phyloP scores from a whole-genome alignment of 2,113 vertebrate species.

The Vulpes lagopus region DNA sequence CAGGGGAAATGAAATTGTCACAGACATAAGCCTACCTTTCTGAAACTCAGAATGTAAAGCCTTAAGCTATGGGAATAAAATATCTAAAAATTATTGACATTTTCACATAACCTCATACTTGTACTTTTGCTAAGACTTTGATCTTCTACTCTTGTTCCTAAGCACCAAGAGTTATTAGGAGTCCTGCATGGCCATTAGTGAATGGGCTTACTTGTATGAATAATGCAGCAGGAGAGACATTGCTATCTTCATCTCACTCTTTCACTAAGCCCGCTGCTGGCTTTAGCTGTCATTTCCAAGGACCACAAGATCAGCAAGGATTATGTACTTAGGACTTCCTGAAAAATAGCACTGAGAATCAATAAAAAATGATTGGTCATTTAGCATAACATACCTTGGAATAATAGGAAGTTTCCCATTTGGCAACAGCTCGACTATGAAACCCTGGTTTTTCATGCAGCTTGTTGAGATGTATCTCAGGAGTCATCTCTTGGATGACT shows the following conservation, averaged over 20 bases:
- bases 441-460: slow-evolving; percentile 32
- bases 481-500: slow-evolving; percentile 51
- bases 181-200: slow-evolving; percentile 62
- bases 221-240: slow-evolving; percentile 81
- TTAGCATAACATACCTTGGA: slow-evolving; percentile 78
- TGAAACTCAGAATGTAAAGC: slow-evolving; percentile 12
- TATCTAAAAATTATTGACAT: background rate
- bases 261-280: slow-evolving; percentile 77
- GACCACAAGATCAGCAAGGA: slow-evolving; percentile 81
- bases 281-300: slow-evolving; percentile 83
- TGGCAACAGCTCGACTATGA: slow-evolving; percentile 72
- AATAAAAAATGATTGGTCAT: slow-evolving; percentile 77
- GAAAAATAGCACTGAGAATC: slow-evolving; percentile 80
- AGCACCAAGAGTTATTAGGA: slow-evolving; percentile 75
- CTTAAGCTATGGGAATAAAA: background rate
- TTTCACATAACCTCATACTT: background rate
- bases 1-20: background rate
- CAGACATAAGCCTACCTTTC: background rate
- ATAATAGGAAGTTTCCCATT: slow-evolving; percentile 72
- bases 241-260: slow-evolving; percentile 60
- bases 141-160: background rate
- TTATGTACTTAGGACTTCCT: slow-evolving; percentile 81
- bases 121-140: slow-evolving; percentile 45
- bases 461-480: slow-evolving; percentile 61
- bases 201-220: slow-evolving; percentile 73